Evolutionary conservation across 2,888 invertebrate genomes (phyloP), one percentile per base, ranked within the genome.

Genomic region (Podotricha telesiphe): DNA sequence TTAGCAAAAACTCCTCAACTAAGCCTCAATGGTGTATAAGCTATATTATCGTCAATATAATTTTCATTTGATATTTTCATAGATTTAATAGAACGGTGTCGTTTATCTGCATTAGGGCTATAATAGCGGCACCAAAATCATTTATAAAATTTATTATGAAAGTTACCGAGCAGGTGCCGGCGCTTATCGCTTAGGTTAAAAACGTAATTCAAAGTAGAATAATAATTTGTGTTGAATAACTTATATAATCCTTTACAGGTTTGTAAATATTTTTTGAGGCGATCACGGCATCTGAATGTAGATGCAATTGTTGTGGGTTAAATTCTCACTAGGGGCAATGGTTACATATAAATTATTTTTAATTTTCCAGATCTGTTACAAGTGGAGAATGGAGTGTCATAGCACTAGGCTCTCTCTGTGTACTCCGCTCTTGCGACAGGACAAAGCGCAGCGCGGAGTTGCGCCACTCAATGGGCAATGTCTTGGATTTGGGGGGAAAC

Each of bases 101-200:
- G 50, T 66, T 66, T 66, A 42, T 66, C 40, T 58, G 17, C 40
- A 42, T 66, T 59, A 58, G 34, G 50, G 42, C 50, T 48, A 59
- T 66, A 58, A 59, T n/a, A 40, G 22, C 40, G 42, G 50, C 47
- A 40, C 48, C 22, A 17, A 50, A 59, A 59, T 59, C 58, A 50
- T 66, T 66, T 48, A 66, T 66, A 48, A 66, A 42, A 50, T 50
- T 66, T 66, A 66, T 59, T 22, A 28, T 7, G 22, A 28, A 66
- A 59, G 48, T 58, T 65, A 11, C 42, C 11, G 45, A 59, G 22
- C 59, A 59, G 59, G 59, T 59, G 59, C 13, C 22, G 37, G 55
- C 22, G 59, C 42, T 58, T 20, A 42, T n/a, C 42, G 22, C 45
- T 45, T n/a, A 22, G 59, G 20, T 56, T 37, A 19, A 56, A 40